Base-by-base conservation (phyloP, 2,888 invertebrate species). In the Ectobius pallidus region DNA sequence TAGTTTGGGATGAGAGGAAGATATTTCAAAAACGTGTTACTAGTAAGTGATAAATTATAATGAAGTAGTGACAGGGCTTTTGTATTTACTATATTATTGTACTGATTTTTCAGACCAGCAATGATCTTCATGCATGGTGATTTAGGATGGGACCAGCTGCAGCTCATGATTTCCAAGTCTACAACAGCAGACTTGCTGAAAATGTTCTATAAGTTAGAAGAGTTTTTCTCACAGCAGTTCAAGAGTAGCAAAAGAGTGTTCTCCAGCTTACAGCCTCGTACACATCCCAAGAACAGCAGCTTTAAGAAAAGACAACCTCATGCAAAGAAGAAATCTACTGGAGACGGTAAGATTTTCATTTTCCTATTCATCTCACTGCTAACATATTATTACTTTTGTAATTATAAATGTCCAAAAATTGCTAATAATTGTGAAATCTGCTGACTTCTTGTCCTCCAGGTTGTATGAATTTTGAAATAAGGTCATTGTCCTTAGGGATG, bases 221-320 rank as follows among this genome's bases (percentile, higher is more conserved):
- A 98, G 84, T 99, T 99, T 86, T 98, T 99, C 85, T 93, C 95
- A 75, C 97, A 97, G 83, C 98, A 99, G 85, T 96, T 98, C 82
- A 96, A 96, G 82, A 96, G 95, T 77, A 95, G 96, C 81, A 96
- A 95, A 82, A 88, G 97, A 1, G 96, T 96, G 3, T 94, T 97
- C 81, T 93, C 92, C 75, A 91, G 90, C 46, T 80, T 90, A 76
- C 90, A 86, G 81, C 87, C 89, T 1, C 84, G 86, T 39, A 81
- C 83, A 7, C 65, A 71, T 39, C 46, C 74, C 14, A 73, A 76
- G 3, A 75, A 70, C 22, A 77, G 75, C 70, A 77, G 78, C 55
- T 61, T 69, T n/a, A 72, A 62, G 69, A 55, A 52, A 58, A 67
- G 71, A 52, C 71, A 74, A 44, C 44, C 32, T 27, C 71, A 49